Evolutionary conservation across 1,140 invertebrate species (phyloP), one percentile per base, ranked within the genome.

Genomic region (Drosophila busckii): DNA sequence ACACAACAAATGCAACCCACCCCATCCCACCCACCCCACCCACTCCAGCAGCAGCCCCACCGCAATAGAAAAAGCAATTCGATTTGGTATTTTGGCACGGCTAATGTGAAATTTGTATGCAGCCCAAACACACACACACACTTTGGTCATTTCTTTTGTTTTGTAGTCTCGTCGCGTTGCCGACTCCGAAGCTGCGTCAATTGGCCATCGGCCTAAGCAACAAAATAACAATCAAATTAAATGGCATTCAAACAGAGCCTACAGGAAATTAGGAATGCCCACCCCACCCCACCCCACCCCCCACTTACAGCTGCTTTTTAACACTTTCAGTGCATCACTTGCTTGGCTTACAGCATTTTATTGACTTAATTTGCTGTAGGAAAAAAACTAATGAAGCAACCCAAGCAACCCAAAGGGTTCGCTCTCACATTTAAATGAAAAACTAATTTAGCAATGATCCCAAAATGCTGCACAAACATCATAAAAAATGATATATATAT

Each of bases 31-130:
- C 40, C n/a, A n/a, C n/a, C 10, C 15, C 25, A 0, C 13, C 12
- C 13, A 17, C 38, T 32, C 8, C 10, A 7, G 4, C 25, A 7
- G 4, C 25, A 8, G 8, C 5, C 9, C 5, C 29, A 20, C 8
- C 4, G 1, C 20, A 6, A 28, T 22, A 34, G 23, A 15, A 23
- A 22, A 46, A 31, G 4, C 53, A 63, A 56, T 65, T 54, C 56
- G 56, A 56, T 62, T 55, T 71, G 37, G 61, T n/a, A 50, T 71
- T 48, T 37, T 29, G 26, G 45, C n/a, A n/a, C 42, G 35, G 70
- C 60, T 76, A 76, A 76, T 76, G 70, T 58, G 60, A 76, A 78
- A 76, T 76, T 76, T 76, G 70, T 76, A 76, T 76, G 70, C 70
- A 78, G 61, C 35, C 66, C 71, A 62, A 78, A 66, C 71, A 52